Percentiles rank a stretch among this genome's conserved stretches.
These are phyloP conservation scores for Pogonocherus hispidulus DNA, from an alignment of 2,888 invertebrate species.

Conservation along the genomic window DNA sequence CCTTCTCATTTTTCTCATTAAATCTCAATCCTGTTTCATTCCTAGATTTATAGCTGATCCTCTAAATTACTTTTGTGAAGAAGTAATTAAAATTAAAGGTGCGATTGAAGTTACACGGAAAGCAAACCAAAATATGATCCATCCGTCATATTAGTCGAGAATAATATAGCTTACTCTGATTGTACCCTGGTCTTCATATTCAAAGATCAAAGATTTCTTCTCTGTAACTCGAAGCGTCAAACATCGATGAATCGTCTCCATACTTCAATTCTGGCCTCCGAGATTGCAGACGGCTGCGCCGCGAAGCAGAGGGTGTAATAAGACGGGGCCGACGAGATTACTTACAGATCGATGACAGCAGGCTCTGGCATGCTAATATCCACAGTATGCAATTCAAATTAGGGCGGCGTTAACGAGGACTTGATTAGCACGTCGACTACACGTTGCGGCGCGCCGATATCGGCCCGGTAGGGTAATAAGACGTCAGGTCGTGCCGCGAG, in stretches of 20 bases:
- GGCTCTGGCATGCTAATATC: constrained; percentile 64
- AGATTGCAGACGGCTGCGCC: constrained; percentile 1
- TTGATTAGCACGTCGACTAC: constrained; percentile 65
- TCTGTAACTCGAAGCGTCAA: not conserved
- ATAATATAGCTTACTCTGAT: no score
- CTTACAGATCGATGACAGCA: constrained; percentile 63
- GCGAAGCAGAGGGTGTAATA: constrained; percentile 12
- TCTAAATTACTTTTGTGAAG: no score
- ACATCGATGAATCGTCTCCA: not conserved
- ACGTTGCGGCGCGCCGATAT: constrained; percentile 59
- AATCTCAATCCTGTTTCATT: no score
- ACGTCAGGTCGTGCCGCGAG: constrained; percentile 42
- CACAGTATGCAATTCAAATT: constrained; percentile 66
- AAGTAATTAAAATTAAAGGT: no score
- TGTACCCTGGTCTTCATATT: no score
- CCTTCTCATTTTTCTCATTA: no score
- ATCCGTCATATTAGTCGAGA: no score
- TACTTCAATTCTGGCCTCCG: constrained; percentile 1
- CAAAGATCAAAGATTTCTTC: no score
- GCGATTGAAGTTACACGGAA: no score
- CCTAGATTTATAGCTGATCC: no score
- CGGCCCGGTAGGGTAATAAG: constrained; percentile 46
- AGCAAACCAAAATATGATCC: no score
- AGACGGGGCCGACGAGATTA: constrained; percentile 56
- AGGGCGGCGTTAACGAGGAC: constrained; percentile 64